These are phyloP conservation scores for Heliconius hermathena DNA, from an alignment of 1,140 invertebrate species.

Conservation along the genomic window DNA sequence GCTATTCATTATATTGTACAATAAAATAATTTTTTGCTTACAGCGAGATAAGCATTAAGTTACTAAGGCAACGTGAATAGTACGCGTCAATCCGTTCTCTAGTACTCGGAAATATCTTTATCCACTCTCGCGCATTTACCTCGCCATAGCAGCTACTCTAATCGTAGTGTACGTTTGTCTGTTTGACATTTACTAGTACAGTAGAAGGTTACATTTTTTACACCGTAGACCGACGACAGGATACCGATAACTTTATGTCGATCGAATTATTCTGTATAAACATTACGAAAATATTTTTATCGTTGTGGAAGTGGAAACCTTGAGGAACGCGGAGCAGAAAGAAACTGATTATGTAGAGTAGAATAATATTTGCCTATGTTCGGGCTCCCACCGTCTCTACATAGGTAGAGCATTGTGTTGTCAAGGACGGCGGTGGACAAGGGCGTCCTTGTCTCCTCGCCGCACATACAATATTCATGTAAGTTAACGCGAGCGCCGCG, in stretches of 20 bases:
- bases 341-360: not conserved
- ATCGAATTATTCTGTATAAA: not conserved
- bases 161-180: not conserved
- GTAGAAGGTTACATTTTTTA: too few relatives aligned
- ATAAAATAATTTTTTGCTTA: too few relatives aligned
- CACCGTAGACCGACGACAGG: too few relatives aligned
- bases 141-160: too few relatives aligned
- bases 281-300: not conserved
- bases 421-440: not conserved
- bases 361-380: constrained; percentile 5
- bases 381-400: not conserved
- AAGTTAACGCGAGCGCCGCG: not conserved
- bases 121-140: too few relatives aligned
- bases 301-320: not conserved
- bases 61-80: too few relatives aligned
- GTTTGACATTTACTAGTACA: not conserved
- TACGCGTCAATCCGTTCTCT: too few relatives aligned
- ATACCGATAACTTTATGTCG: not conserved
- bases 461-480: not conserved
- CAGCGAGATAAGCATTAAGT: too few relatives aligned
- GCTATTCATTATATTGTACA: too few relatives aligned
- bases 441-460: not conserved
- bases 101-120: too few relatives aligned
- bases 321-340: not conserved
- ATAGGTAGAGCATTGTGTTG: not conserved